These are phyloP conservation scores for Corvus moneduloides DNA, from an alignment of 2,113 vertebrate species.

Conservation along the genomic window DNA sequence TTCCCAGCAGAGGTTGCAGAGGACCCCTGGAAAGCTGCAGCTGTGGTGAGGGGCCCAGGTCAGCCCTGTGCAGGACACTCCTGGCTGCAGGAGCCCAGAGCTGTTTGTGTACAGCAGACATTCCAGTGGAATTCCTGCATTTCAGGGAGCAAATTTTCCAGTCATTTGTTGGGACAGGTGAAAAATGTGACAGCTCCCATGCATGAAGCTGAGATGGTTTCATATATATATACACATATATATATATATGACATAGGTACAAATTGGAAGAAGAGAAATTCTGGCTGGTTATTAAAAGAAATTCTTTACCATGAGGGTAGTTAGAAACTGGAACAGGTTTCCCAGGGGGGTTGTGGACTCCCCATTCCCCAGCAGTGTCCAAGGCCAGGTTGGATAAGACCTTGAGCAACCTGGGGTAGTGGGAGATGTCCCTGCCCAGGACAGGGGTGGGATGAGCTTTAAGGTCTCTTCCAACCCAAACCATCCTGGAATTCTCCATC, in stretches of 20 bases:
- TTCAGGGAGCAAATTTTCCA: not conserved
- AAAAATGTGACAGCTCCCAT: not conserved
- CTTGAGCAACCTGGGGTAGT: not conserved
- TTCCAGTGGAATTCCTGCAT: fast-evolving
- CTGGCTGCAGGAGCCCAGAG: not conserved
- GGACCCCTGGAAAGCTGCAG: not conserved
- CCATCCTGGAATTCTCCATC: not conserved
- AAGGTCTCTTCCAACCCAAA: not conserved
- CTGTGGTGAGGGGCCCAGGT: not conserved
- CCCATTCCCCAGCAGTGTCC: not conserved
- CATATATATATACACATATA: not conserved
- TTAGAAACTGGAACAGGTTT: not conserved
- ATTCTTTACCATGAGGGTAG: not conserved
- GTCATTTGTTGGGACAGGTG: not conserved
- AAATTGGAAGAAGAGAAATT: not conserved
- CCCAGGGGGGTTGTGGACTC: not conserved
- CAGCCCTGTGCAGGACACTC: not conserved
- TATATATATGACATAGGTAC: not conserved
- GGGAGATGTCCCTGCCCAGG: not conserved
- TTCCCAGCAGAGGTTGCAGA: not conserved
- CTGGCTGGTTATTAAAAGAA: not conserved
- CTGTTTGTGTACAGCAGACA: not conserved
- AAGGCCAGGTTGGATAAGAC: not conserved
- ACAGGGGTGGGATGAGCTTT: not conserved
- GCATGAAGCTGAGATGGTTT: not conserved